Evolutionary conservation across 2,113 vertebrate species (phyloP), one percentile per base, ranked within the genome.

Genomic region (Oplegnathus fasciatus): DNA sequence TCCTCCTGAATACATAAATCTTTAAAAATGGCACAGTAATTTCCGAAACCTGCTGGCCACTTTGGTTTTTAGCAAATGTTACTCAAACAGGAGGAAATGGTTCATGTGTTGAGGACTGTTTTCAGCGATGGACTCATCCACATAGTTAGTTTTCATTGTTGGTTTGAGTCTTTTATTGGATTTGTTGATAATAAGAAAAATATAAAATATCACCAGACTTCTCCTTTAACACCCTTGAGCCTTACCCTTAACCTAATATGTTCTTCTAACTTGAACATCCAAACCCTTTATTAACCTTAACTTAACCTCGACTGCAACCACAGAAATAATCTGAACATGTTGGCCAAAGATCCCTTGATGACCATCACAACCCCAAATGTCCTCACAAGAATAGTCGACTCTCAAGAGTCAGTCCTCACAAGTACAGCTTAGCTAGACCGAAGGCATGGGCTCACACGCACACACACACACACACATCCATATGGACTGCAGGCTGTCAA

Each of bases 401-500:
- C 22, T 8, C 2, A 57, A 62, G 24, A 28, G 46, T 34, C 58
- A 55, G 82, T 40, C 40, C 60, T 50, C 72, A 72, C 71, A 50
- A 65, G n/a, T 13, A 30, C 1, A 5, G 22, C 20, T 76, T 30
- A 74, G 32, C 71, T 18, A 68, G 61, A 67, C 62, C 37, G 71
- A 20, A 69, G 54, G 72, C 69, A 69, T 62, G 37, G 67, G 70
- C 65, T 48, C 50, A 55, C 54, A 74, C 69, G 50, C 78, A 64
- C 75, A 73, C 50, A 75, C 40, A 65, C 81, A 73, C 40, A 84
- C 80, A 74, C 76, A 57, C 32, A 68, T 42, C 64, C 79, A 75
- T 75, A 85, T 64, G 72, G 54, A 58, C 60, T 1, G n/a, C 76
- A 71, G 65, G 68, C 79, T 91, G 85, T 76, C 72, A 80, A 60